These are phyloP conservation scores for Remorina albescens DNA, from an alignment of 2,797 vertebrate genomes.

Conservation along the genomic window DNA sequence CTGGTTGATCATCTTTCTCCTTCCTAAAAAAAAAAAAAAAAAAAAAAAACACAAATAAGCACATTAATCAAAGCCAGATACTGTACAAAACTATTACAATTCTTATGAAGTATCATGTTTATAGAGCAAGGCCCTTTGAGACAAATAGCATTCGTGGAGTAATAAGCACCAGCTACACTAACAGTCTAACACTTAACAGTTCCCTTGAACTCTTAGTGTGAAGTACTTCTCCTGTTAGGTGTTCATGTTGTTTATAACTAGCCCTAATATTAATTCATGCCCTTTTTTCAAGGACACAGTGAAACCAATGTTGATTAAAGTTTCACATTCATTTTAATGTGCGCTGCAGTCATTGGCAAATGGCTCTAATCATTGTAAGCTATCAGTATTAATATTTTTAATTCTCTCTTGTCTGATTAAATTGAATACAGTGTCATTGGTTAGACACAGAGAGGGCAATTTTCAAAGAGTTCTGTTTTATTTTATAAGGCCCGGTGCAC, in stretches of 20 bases:
- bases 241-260: slow-evolving; percentile 44
- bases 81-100: background rate
- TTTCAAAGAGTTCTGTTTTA: slow-evolving; percentile 35
- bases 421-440: slow-evolving; percentile 11
- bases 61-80: background rate
- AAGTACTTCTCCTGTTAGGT: slow-evolving; percentile 23
- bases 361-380: background rate
- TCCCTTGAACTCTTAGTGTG: slow-evolving; percentile 23
- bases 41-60: slow-evolving; percentile 35
- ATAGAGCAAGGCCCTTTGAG: background rate
- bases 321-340: slow-evolving; percentile 15
- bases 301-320: slow-evolving; percentile 11
- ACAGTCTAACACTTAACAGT: slow-evolving; percentile 8
- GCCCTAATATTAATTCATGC: slow-evolving; percentile 18
- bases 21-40: slow-evolving; percentile 68
- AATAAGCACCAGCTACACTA: slow-evolving; percentile 8
- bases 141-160: background rate
- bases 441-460: slow-evolving; percentile 10
- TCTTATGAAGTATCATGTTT: background rate
- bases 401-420: slow-evolving; percentile 18
- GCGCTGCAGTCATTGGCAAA: slow-evolving; percentile 4
- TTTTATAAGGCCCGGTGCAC: slow-evolving; percentile 19
- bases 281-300: slow-evolving; percentile 17
- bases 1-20: slow-evolving; percentile 70
- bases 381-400: background rate